Evolutionary conservation across 37 sponge, comb jelly and placozoan species (phyloP), one percentile per base, ranked within the genome.

Genomic region (Cladorhizidae sp.): DNA sequence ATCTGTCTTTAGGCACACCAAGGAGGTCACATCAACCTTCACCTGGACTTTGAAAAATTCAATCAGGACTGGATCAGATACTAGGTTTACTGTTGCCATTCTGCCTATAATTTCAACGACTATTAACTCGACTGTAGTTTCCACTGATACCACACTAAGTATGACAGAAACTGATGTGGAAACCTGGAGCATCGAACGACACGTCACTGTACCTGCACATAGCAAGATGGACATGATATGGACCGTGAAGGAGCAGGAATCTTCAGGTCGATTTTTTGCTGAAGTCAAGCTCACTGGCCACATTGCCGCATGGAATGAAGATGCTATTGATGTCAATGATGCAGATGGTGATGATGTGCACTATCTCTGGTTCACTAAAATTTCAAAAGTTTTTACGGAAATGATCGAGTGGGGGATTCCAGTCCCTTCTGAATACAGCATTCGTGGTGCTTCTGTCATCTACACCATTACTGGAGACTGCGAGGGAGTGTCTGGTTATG

Each of bases 181-280:
- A 15, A 67, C 35, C 6, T 67, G 68, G 68, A 20, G 6, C 20
- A 67, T 67, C 9, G 68, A 67, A 21, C 36, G 38, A 9, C 36
- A 29, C 31, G 26, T 67, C 3, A 29, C 33, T 9, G 38, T 67
- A 7, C 68, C 39, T 18, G 39, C 37, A 18, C 36, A 9, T 33
- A 36, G 28, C 20, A 37, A 67, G 39, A 29, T 37, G 7, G 68
- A 67, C 39, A 67, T 67, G 68, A 67, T 67, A 18, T 67, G 68
- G 68, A 67, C 68, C 20, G 31, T 67, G 3, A 67, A 36, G 3
- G 39, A 67, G 38, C 3, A 67, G 37, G 20, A 29, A 9, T 67
- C 39, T 29, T 67, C 15, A 38, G 68, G 28, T 37, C 3, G 5
- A 18, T 67, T 67, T 17, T 9, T 6, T 67, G 68, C 37, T 37